These are phyloP conservation scores for Ctena decussata DNA, from an alignment of 2,888 invertebrate species.

Conservation along the genomic window DNA sequence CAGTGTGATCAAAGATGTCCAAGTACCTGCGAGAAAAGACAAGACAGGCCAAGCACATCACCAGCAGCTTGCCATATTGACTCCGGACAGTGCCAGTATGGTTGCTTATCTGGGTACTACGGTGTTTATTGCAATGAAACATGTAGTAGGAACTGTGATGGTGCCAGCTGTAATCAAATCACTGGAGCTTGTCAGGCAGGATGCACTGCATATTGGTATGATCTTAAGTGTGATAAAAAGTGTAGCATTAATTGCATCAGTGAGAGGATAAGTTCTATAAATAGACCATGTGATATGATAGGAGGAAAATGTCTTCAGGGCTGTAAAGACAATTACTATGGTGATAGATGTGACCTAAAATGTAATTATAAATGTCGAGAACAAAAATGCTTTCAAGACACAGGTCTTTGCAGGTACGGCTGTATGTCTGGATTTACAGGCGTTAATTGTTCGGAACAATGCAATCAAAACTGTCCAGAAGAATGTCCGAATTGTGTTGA, in stretches of 20 bases:
- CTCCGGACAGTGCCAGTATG: slow-evolving; percentile 52
- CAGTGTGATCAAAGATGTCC: slow-evolving; percentile 54
- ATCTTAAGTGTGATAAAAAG: slow-evolving; percentile 57
- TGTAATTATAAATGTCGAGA: slow-evolving; percentile 60
- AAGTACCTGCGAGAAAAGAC: background rate
- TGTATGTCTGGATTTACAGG: slow-evolving; percentile 64
- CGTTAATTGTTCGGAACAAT: slow-evolving; percentile 50
- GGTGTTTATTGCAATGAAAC: slow-evolving; percentile 57
- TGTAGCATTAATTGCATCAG: slow-evolving; percentile 59
- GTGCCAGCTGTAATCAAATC: slow-evolving; percentile 51
- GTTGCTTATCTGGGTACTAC: slow-evolving; percentile 64
- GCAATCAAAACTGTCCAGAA: slow-evolving; percentile 51
- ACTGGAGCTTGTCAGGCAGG: slow-evolving; percentile 61
- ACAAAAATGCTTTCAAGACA: slow-evolving; percentile 42
- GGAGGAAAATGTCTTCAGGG: slow-evolving; percentile 53
- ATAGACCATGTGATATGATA: slow-evolving; percentile 41
- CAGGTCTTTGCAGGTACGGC: slow-evolving; percentile 51
- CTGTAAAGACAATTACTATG: slow-evolving; percentile 56
- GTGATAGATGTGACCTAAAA: slow-evolving; percentile 48
- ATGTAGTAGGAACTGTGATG: slow-evolving; percentile 63
- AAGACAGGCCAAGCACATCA: background rate
- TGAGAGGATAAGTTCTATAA: slow-evolving; percentile 18
- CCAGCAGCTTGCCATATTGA: slow-evolving; percentile 49
- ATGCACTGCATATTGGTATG: slow-evolving; percentile 60
- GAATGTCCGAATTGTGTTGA: slow-evolving; percentile 52